Percentiles rank a stretch among this genome's conserved stretches.
Conservation (phyloP, 1,140 invertebrate species). For the Atopsyche davidsoni region DNA sequence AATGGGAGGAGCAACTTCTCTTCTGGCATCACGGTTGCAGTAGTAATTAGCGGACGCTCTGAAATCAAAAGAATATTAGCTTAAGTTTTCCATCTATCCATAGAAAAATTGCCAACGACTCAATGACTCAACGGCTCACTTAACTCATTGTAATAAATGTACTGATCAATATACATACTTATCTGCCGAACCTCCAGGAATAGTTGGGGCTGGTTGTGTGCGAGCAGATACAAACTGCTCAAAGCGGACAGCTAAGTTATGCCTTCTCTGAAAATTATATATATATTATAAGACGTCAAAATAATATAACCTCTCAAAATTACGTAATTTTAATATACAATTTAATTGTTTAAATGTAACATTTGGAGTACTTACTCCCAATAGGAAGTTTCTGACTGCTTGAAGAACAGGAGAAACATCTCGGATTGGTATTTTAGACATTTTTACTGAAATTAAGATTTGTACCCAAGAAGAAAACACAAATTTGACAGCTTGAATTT, state of each 20-base stretch:
- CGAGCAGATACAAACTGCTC: slow-evolving; percentile 55
- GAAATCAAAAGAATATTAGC: slow-evolving; percentile 23
- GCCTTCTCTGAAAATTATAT: slow-evolving; percentile 47
- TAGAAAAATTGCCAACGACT: too few species aligned
- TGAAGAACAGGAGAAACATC: slow-evolving; percentile 57
- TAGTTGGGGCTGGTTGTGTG: slow-evolving; percentile 66
- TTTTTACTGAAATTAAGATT: slow-evolving; percentile 11
- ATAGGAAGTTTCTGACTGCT: slow-evolving; percentile 51
- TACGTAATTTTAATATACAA: slow-evolving; percentile 19
- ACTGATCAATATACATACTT: slow-evolving; percentile 47
- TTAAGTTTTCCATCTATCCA: too few species aligned
- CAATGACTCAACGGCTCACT: too few species aligned
- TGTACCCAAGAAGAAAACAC: background rate
- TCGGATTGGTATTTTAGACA: slow-evolving; percentile 34
- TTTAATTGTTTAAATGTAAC: background rate
- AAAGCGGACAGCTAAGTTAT: slow-evolving; percentile 58
- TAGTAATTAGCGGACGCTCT: slow-evolving; percentile 72
- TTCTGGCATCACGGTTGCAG: slow-evolving; percentile 65
- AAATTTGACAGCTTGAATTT: too few species aligned
- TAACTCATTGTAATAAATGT: too few species aligned
- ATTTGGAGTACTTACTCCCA: slow-evolving; percentile 56
- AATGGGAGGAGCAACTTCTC: slow-evolving; percentile 63
- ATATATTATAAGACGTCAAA: slow-evolving; percentile 11
- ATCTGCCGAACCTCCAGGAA: slow-evolving; percentile 70
- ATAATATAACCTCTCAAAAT: slow-evolving; percentile 5